phyloP scores from a whole-genome alignment of 2,888 invertebrate genomes.

The Andrena marginata region DNA sequence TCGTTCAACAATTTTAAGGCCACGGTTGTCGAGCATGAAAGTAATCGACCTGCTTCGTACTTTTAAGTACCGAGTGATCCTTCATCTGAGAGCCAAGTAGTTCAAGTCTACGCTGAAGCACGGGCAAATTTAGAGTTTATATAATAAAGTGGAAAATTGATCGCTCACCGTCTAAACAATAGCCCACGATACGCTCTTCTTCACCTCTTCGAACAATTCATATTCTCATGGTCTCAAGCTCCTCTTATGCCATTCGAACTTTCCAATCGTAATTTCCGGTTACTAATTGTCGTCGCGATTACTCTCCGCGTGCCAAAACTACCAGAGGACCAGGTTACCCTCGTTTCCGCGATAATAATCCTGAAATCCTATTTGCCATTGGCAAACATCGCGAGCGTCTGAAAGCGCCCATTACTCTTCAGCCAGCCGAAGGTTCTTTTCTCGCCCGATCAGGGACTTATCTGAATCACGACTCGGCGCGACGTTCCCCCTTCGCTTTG shows the following conservation, averaged over 20 bases:
- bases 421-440: constrained; percentile 17
- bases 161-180: too few relatives aligned
- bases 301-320: background rate
- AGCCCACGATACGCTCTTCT: too few relatives aligned
- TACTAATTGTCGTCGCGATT: background rate
- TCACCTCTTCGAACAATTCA: too few relatives aligned
- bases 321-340: background rate
- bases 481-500: background rate
- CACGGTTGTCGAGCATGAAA: constrained; percentile 1
- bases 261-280: background rate
- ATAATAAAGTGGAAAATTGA: too few relatives aligned
- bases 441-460: constrained; percentile 30
- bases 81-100: background rate
- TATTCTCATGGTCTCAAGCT: too few relatives aligned
- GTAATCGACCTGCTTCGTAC: constrained; percentile 1
- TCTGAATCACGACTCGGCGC: constrained; percentile 34
- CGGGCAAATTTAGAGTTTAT: too few relatives aligned
- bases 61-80: background rate
- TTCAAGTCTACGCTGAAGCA: too few relatives aligned
- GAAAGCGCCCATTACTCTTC: constrained; percentile 34
- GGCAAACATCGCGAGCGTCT: constrained; percentile 21
- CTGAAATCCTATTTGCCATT: constrained; percentile 37
- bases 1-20: constrained; percentile 26
- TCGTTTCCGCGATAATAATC: constrained; percentile 3
- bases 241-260: too few relatives aligned